Evolutionary conservation across 2,888 invertebrate genomes (phyloP), one percentile per base, ranked within the genome.

Genomic region (Caenorhabditis sp.): DNA sequence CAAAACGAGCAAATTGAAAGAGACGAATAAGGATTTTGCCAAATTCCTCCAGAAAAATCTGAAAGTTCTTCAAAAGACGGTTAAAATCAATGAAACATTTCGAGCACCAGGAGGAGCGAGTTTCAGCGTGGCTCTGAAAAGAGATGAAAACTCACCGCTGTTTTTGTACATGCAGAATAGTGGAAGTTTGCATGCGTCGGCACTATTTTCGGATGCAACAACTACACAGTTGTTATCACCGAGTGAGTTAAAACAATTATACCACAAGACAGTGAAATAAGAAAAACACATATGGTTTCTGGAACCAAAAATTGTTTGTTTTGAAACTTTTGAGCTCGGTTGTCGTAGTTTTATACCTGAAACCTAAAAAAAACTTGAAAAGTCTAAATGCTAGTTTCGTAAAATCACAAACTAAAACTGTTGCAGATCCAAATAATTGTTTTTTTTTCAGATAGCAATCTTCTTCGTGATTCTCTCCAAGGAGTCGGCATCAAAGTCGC

Each of bases 141-240:
- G 85, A 70, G 81, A 84, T 36, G 63, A 73, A 63, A 85, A 84
- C 31, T 71, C 81, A n/a, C 87, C 87, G 1, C 73, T 87, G 3
- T 70, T 87, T 20, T 69, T 87, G 56, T 87, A 87, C 72, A 84
- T 87, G 86, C 83, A 87, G 60, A 80, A 77, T 57, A 81, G 76
- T 59, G 79, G 81, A 25, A 75, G 81, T 49, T 78, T 82, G 54
- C 77, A 80, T 17, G 87, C 87, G 1, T 81, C 83, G 5, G 87
- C 85, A 1, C 73, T 87, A n/a, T 87, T 87, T 70, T 84, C 84
- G 8, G 87, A 87, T 67, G 85, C 87, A 17, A 85, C 85, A 1
- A 78, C 86, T 7, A 77, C 81, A 25, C 71, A 82, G 53, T 67
- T 82, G 17, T 67, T 82, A 23, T 75, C 82, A 2, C 81, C 81